phyloP scores from a whole-genome alignment of 2,113 vertebrate genomes.

The Urocitellus parryii region DNA sequence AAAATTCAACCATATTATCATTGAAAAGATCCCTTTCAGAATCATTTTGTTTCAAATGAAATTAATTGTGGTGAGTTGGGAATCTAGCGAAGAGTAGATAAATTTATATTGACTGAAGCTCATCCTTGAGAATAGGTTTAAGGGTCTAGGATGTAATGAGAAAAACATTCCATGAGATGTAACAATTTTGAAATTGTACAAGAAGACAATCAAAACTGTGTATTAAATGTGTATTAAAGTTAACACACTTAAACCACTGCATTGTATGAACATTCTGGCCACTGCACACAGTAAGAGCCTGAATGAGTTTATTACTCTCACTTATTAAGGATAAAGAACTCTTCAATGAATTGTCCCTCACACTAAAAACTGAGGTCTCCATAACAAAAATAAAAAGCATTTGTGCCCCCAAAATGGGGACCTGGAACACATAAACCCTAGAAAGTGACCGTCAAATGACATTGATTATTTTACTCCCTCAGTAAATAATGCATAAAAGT shows the following conservation, averaged over 20 bases:
- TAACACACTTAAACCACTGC: not conserved
- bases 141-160: not conserved
- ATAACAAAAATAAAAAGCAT: not conserved
- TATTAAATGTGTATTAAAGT: not conserved
- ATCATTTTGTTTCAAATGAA: constrained; percentile 5
- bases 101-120: not conserved
- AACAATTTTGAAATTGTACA: not conserved
- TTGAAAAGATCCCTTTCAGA: not conserved
- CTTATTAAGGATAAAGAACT: not conserved
- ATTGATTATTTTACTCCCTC: constrained; percentile 34
- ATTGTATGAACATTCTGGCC: not conserved
- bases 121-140: not conserved
- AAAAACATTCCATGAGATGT: not conserved
- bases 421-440: not conserved
- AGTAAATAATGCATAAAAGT: constrained; percentile 51
- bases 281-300: not conserved
- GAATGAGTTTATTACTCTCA: not conserved
- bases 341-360: not conserved
- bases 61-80: not conserved
- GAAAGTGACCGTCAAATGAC: not conserved
- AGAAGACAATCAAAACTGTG: not conserved
- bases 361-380: not conserved
- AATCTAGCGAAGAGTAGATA: not conserved
- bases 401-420: not conserved
- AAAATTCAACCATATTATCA: constrained; percentile 21